Evolutionary conservation across 2,113 vertebrate species (phyloP).

Genomic region (Chinchilla lanigera): DNA sequence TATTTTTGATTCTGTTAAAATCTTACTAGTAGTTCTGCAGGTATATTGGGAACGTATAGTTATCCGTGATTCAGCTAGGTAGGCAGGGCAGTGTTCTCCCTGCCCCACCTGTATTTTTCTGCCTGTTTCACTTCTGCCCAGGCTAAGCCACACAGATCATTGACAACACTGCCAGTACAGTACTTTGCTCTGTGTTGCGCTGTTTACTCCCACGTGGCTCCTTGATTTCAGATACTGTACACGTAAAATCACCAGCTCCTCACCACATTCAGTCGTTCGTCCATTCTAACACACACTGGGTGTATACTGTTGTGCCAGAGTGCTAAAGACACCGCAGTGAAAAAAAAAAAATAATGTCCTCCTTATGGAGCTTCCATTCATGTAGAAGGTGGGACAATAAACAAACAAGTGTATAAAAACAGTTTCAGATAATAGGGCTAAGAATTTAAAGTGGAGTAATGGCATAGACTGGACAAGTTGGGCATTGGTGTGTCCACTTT

Average conservation of each 20-base stretch:
- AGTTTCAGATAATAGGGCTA: neutral
- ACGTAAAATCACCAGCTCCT: neutral
- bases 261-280: fast-evolving
- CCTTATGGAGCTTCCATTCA: neutral
- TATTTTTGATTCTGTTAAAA: neutral
- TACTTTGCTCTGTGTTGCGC: neutral
- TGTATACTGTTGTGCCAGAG: neutral
- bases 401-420: neutral
- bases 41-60: neutral
- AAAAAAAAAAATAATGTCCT: neutral
- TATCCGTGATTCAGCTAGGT: constrained; percentile 1
- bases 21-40: constrained; percentile 2
- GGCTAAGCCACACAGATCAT: neutral
- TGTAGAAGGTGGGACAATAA: neutral
- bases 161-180: neutral
- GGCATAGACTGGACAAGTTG: neutral
- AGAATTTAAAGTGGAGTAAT: neutral
- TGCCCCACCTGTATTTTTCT: neutral
- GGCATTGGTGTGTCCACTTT: neutral
- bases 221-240: neutral
- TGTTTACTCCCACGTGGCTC: neutral
- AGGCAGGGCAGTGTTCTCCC: neutral
- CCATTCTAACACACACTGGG: neutral
- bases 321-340: neutral
- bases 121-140: neutral